Conservation (phyloP, 2,113 vertebrate species). For the Bubo blakistoni region DNA sequence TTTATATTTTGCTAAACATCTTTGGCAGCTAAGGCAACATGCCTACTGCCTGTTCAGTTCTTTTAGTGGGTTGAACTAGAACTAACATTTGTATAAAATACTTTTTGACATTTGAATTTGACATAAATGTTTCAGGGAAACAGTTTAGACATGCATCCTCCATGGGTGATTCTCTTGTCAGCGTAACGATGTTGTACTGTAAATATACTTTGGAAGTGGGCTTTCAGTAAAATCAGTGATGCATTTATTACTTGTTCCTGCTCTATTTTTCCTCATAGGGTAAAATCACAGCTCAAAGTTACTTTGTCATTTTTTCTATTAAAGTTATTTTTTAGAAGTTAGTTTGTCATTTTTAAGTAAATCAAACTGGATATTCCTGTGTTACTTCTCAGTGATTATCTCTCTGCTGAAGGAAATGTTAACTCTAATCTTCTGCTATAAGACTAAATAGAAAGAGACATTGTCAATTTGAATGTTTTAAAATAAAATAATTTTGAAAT, state of each 20-base stretch:
- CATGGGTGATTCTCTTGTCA: constrained; percentile 13
- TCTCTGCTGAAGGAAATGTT: not conserved
- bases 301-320: not conserved
- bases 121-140: constrained; percentile 56
- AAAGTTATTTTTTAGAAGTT: not conserved
- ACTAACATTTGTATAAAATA: constrained; percentile 48
- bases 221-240: not conserved
- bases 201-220: constrained; percentile 42
- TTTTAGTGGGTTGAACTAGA: constrained; percentile 49
- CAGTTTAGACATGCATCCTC: constrained; percentile 21
- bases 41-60: constrained; percentile 49
- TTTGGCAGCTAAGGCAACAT: constrained; percentile 27
- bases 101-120: constrained; percentile 70
- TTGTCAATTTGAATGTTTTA: constrained; percentile 30
- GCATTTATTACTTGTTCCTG: constrained; percentile 12
- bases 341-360: constrained; percentile 31
- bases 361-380: not conserved
- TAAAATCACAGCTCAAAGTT: not conserved
- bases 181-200: not conserved
- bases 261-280: not conserved
- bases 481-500: not conserved
- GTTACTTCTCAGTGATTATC: not conserved
- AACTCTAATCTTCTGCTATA: not conserved
- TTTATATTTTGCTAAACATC: constrained; percentile 14
- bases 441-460: not conserved